Evolutionary conservation across 2,888 invertebrate genomes (phyloP).

Genomic region (Habrosyne pyritoides): DNA sequence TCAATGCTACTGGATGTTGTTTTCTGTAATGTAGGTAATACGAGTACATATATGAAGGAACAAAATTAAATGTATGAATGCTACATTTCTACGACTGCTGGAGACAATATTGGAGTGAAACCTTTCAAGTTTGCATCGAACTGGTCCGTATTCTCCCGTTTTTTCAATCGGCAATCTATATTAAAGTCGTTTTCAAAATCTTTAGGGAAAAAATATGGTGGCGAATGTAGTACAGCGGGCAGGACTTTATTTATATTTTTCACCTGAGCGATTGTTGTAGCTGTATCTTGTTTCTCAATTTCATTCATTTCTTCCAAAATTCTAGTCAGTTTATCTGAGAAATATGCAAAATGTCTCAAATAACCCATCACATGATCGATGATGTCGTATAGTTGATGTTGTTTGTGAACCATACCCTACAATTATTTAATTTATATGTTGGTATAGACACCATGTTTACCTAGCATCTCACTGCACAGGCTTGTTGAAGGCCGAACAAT

Average conservation of each 20-base stretch:
- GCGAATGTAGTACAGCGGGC: conserved; percentile 32
- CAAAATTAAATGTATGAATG: conserved; percentile 29
- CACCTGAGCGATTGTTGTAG: not conserved
- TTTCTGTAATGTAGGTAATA: not conserved
- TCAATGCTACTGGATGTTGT: not conserved
- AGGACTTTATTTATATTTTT: not conserved
- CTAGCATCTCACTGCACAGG: conserved; percentile 30
- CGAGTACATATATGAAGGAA: not conserved
- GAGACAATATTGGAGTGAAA: conserved; percentile 67
- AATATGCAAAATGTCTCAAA: too few relatives aligned
- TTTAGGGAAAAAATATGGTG: conserved; percentile 57
- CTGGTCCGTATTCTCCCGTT: conserved; percentile 47
- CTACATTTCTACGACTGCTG: conserved; percentile 71
- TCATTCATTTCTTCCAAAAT: conserved; percentile 49
- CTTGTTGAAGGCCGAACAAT: conserved; percentile 59
- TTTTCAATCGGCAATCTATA: conserved; percentile 50
- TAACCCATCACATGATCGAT: too few relatives aligned
- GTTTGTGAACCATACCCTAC: not conserved
- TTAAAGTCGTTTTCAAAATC: conserved; percentile 51
- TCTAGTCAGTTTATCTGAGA: conserved; percentile 55
- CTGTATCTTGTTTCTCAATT: conserved; percentile 13
- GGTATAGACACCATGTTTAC: conserved; percentile 38
- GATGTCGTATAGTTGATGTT: not conserved
- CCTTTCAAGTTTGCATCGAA: conserved; percentile 80
- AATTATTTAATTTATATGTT: conserved; percentile 4